Evolutionary conservation across 2,888 invertebrate species (phyloP).

Genomic region (Trissolcus japonicus): DNA sequence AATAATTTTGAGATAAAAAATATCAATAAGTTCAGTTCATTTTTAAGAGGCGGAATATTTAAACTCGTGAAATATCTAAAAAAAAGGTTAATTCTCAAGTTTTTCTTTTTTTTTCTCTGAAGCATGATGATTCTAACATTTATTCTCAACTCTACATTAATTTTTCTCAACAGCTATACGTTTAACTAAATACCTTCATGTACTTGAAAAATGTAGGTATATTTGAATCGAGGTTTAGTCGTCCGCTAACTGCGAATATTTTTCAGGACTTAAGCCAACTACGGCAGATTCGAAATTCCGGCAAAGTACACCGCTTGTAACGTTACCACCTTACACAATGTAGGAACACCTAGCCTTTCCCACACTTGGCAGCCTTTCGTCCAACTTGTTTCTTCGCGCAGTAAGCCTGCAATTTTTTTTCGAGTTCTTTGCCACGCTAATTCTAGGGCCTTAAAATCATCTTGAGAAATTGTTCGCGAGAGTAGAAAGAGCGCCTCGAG

Average conservation of each 20-base stretch:
- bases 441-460: constrained; percentile 69
- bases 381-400: constrained; percentile 58
- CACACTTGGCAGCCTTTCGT: constrained; percentile 66
- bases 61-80: not conserved
- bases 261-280: constrained; percentile 14
- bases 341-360: constrained; percentile 66
- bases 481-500: constrained; percentile 40
- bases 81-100: too few relatives aligned
- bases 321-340: constrained; percentile 62
- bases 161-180: not conserved
- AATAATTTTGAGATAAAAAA: constrained; percentile 60
- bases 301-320: constrained; percentile 32
- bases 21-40: constrained; percentile 58
- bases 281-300: constrained; percentile 40
- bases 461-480: constrained; percentile 65
- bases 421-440: constrained; percentile 66
- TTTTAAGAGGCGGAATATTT: not conserved
- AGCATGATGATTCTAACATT: too few relatives aligned
- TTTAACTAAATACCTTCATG: not conserved
- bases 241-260: constrained; percentile 6
- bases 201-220: not conserved
- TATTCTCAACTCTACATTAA: too few relatives aligned
- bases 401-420: constrained; percentile 69
- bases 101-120: too few relatives aligned
- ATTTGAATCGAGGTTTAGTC: not conserved